Evolutionary conservation across 1,140 invertebrate species (phyloP).

Genomic region (Ridgeia piscesae): DNA sequence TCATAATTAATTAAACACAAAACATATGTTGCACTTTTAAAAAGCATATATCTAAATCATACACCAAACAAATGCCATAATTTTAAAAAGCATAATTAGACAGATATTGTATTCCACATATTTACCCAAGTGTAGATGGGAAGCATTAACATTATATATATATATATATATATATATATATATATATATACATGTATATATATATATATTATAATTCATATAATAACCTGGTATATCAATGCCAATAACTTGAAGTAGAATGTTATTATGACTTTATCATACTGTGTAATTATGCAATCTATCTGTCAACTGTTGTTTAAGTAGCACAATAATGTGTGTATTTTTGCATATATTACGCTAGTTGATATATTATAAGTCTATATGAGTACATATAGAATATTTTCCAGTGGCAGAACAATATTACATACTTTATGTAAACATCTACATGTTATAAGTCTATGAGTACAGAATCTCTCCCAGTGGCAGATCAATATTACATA

Average conservation of each 20-base stretch:
- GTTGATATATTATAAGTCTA: background rate
- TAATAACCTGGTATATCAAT: background rate
- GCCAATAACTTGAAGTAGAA: background rate
- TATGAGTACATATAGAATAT: too few species aligned
- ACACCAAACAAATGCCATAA: background rate
- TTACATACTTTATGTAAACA: too few species aligned
- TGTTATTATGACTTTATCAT: background rate
- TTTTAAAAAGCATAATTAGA: background rate
- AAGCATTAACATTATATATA: background rate
- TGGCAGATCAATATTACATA: too few species aligned
- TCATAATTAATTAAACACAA: too few species aligned
- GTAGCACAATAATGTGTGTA: background rate
- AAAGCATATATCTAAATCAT: background rate
- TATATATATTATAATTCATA: too few species aligned
- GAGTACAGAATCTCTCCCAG: too few species aligned
- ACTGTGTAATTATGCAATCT: background rate
- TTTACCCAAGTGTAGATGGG: background rate
- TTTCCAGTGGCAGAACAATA: too few species aligned
- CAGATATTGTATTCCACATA: background rate
- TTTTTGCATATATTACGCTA: background rate
- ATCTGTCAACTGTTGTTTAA: background rate
- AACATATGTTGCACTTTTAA: too few species aligned
- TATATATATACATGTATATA: too few species aligned
- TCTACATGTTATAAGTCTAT: too few species aligned
- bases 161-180: too few species aligned